phyloP scores from a whole-genome alignment of 2,113 vertebrate species.

The Malurus alboscapulatus region DNA sequence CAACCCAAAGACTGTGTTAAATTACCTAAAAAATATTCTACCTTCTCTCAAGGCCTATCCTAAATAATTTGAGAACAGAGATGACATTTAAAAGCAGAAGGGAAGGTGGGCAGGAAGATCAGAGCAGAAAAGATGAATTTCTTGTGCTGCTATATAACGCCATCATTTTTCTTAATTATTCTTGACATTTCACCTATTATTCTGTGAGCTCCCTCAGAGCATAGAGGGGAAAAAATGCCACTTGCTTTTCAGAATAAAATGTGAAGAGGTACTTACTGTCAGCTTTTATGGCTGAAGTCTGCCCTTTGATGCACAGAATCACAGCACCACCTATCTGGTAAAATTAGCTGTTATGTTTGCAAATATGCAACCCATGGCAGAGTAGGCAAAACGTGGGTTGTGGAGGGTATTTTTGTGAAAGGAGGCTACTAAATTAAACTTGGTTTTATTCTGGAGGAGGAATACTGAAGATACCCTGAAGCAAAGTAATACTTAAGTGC shows the following conservation, averaged over 20 bases:
- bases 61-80: conserved; percentile 61
- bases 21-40: conserved; percentile 53
- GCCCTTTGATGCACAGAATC: conserved; percentile 27
- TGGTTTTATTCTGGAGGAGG: neutral
- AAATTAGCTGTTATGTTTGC: neutral
- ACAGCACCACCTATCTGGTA: conserved; percentile 61
- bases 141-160: conserved; percentile 59
- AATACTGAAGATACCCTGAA: neutral
- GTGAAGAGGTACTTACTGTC: conserved; percentile 22
- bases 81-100: conserved; percentile 64
- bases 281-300: neutral
- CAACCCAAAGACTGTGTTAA: conserved; percentile 28
- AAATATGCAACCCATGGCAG: neutral
- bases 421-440: neutral
- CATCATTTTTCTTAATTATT: conserved; percentile 76
- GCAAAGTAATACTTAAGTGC: neutral
- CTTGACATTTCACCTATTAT: conserved; percentile 71
- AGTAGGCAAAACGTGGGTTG: neutral
- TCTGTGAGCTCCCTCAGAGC: conserved; percentile 28
- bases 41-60: conserved; percentile 44
- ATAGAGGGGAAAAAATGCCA: neutral
- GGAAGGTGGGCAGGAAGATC: conserved; percentile 53
- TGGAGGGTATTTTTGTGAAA: neutral
- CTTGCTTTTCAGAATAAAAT: conserved; percentile 58
- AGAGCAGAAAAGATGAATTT: conserved; percentile 61